Base-by-base conservation (phyloP, 2,113 vertebrate genomes). In the Guaruba guarouba region DNA sequence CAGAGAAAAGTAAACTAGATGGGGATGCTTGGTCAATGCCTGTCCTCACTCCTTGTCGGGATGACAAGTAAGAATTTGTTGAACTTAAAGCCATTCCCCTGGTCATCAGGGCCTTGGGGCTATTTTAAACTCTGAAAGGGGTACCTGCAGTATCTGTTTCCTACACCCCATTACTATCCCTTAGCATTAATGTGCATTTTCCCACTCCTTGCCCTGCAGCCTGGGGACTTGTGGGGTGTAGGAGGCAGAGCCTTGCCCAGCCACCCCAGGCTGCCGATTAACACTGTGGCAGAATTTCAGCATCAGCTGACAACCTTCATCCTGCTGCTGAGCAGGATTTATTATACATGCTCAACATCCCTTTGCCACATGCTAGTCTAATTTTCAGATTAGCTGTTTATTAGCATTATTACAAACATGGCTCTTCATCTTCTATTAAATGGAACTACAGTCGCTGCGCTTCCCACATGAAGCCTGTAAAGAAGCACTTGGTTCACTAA, bases 401-500 rank as follows among this genome's bases (percentile, higher is more conserved):
- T 96, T 82, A 97, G 54, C 37, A 23, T 17, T 87, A 74, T 91
- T 95, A 46, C 29, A 90, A 88, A 96, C 73, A 88, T 1, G 16
- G 51, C 82, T 86, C 78, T 96, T 90, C 89, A 94, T 96, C 97
- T 91, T 55, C 71, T 64, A 37, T 79, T 89, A 93, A 96, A 86
- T 68, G 79, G 51, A 55, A 6, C 73, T 48, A 74, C 48, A 84
- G 74, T 75, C 73, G 19, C 94, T 31, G 68, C 0, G 16, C 71
- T 95, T 95, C 59, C 82, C 27, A 27, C 82, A 22, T 2, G 90
- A 46, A 90, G 70, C 90, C 86, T 83, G 69, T 73, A 17, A 96
- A 66, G 92, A 95, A 92, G 86, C 79, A 13, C 94, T 95, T 55
- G 35, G 87, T 88, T 97, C 95, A 90, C 94, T 94, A 93, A 98